Evolutionary conservation across 2,113 vertebrate genomes (phyloP).

Genomic region (Diadophis punctatus): DNA sequence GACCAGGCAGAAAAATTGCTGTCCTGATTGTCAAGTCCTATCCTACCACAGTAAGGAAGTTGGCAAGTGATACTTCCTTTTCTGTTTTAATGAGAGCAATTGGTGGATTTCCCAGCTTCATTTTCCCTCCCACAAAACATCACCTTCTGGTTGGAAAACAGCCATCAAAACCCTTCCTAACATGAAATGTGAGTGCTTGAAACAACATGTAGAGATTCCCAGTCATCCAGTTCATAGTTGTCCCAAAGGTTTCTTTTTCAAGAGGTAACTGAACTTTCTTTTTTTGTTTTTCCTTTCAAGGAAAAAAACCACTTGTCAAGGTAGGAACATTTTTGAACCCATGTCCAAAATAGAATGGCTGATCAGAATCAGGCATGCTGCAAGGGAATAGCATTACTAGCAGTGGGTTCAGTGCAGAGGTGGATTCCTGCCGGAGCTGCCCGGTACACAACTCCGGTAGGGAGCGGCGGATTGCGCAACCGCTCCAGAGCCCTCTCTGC

Average conservation of each 20-base stretch:
- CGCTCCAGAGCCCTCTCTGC: no score
- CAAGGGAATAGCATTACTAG: not conserved
- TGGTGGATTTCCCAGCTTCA: not conserved
- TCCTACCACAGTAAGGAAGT: not conserved
- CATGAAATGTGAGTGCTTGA: not conserved
- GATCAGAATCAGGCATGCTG: not conserved
- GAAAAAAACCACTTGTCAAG: not conserved
- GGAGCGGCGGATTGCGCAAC: no score
- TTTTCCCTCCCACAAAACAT: not conserved
- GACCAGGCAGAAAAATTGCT: not conserved
- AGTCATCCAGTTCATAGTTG: not conserved
- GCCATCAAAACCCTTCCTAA: not conserved
- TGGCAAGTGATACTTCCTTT: not conserved
- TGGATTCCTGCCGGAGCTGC: no score
- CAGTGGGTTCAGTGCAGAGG: not conserved
- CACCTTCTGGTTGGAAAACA: not conserved
- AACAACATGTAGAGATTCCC: not conserved
- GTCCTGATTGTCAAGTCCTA: not conserved
- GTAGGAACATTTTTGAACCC: not conserved
- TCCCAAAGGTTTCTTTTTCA: not conserved
- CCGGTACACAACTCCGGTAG: no score
- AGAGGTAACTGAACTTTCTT: not conserved
- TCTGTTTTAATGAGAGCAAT: not conserved
- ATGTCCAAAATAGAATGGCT: not conserved
- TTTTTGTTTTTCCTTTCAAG: not conserved